Evolutionary conservation across 2,113 vertebrate species (phyloP).

Genomic region (Nyctibius bracteatus): DNA sequence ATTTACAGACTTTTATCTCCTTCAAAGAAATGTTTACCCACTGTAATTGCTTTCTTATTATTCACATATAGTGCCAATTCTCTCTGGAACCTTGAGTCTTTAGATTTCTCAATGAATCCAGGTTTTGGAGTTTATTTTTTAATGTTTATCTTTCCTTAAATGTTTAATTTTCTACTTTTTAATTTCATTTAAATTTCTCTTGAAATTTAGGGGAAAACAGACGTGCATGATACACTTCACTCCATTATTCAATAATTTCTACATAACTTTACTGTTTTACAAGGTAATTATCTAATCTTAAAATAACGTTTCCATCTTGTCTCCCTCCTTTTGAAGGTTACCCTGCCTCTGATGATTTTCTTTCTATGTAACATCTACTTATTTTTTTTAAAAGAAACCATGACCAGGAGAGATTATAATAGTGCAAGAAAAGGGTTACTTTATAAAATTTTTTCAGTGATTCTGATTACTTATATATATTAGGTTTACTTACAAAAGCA

Average conservation of each 20-base stretch:
- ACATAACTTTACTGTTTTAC: neutral
- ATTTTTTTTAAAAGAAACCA: neutral
- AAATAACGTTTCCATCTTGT: neutral
- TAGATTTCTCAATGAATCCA: neutral
- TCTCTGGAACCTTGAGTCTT: neutral
- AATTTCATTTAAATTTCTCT: neutral
- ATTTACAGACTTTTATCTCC: neutral
- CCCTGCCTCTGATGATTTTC: neutral
- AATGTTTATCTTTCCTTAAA: neutral
- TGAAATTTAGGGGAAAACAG: neutral
- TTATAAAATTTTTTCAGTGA: neutral
- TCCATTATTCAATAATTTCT: neutral
- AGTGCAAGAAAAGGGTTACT: neutral
- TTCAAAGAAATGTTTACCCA: neutral
- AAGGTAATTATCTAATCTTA: neutral
- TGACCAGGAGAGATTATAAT: neutral
- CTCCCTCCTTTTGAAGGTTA: neutral
- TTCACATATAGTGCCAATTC: neutral
- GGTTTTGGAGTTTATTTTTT: neutral
- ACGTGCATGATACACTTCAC: neutral
- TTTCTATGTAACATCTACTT: neutral
- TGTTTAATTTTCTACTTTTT: neutral
- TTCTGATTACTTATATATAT: neutral
- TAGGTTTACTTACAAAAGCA: neutral
- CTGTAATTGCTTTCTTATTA: neutral